Percentiles rank a stretch among this genome's conserved stretches.
These are phyloP conservation scores for Hippopotamyrus pictus DNA, from an alignment of 2,797 vertebrate genomes.

Conservation along the genomic window DNA sequence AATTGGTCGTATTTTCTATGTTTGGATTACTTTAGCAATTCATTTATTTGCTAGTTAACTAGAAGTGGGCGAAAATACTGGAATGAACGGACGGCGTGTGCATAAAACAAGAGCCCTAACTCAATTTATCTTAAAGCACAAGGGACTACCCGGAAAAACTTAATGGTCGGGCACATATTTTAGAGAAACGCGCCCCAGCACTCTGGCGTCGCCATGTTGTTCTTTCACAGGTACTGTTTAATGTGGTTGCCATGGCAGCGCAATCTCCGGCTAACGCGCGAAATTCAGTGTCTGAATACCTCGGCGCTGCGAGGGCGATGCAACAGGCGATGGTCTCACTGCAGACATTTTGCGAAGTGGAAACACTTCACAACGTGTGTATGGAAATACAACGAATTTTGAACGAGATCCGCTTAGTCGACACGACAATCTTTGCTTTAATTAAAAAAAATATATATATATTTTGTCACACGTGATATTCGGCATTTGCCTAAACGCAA, in stretches of 20 bases:
- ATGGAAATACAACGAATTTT: background rate
- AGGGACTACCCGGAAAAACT: conserved; percentile 44
- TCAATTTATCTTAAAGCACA: conserved; percentile 42
- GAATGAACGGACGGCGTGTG: background rate
- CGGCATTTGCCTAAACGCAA: background rate
- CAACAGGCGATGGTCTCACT: background rate
- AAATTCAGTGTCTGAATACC: background rate
- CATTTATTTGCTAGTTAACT: background rate
- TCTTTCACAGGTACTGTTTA: conserved; percentile 15
- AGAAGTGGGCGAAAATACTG: background rate
- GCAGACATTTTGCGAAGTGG: background rate
- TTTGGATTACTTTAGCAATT: background rate
- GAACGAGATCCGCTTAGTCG: background rate
- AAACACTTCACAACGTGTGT: background rate
- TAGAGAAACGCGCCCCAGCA: background rate
- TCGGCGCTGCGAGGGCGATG: background rate
- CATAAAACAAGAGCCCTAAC: background rate
- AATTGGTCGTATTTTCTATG: background rate
- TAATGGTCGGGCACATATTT: conserved; percentile 19
- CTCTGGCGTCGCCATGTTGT: conserved; percentile 17
- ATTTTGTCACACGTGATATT: background rate
- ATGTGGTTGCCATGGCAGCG: conserved; percentile 31
- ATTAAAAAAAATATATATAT: background rate
- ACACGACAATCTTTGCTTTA: background rate
- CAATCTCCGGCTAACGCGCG: conserved; percentile 10